phyloP scores from a whole-genome alignment of 2,888 invertebrate species.

The Leptogaster cylindrica region DNA sequence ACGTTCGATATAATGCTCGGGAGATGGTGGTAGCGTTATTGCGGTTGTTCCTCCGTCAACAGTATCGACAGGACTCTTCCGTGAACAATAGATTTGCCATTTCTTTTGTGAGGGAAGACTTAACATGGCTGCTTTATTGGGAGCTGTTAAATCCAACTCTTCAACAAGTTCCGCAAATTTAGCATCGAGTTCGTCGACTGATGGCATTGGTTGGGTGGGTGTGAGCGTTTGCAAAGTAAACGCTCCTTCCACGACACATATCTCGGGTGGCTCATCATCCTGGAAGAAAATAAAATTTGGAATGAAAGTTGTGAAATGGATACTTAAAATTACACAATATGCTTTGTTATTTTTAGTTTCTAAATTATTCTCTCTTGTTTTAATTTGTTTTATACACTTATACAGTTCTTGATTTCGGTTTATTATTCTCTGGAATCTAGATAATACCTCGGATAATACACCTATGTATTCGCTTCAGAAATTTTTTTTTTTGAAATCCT shows the following conservation, averaged over 20 bases:
- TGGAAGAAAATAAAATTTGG: slow-evolving; percentile 58
- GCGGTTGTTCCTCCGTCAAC: slow-evolving; percentile 63
- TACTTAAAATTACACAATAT: no score
- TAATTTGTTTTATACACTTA: no score
- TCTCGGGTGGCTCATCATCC: slow-evolving; percentile 96
- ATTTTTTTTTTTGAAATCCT: no score
- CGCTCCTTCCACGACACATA: slow-evolving; percentile 91
- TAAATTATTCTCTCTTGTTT: no score
- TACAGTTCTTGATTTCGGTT: no score
- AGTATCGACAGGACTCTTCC: slow-evolving; percentile 72
- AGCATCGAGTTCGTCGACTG: slow-evolving; percentile 88
- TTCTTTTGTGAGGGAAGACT: slow-evolving; percentile 93
- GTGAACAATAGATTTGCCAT: slow-evolving; percentile 97
- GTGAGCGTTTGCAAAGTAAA: slow-evolving; percentile 87
- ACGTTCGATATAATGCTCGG: slow-evolving; percentile 91
- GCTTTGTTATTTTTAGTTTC: no score
- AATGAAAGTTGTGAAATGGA: no score
- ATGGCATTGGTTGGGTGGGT: slow-evolving; percentile 92
- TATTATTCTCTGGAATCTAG: no score
- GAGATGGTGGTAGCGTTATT: slow-evolving; percentile 76
- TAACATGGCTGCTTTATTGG: slow-evolving; percentile 93
- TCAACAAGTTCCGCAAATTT: slow-evolving; percentile 96
- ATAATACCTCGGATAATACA: no score
- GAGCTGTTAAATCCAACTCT: slow-evolving; percentile 90
- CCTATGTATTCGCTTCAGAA: no score